A percentile compares a stretch with the other conserved stretches of the same genome.
These are phyloP conservation scores for Apodemus sylvaticus DNA, from an alignment of 2,113 vertebrate species.

Conservation along the genomic window DNA sequence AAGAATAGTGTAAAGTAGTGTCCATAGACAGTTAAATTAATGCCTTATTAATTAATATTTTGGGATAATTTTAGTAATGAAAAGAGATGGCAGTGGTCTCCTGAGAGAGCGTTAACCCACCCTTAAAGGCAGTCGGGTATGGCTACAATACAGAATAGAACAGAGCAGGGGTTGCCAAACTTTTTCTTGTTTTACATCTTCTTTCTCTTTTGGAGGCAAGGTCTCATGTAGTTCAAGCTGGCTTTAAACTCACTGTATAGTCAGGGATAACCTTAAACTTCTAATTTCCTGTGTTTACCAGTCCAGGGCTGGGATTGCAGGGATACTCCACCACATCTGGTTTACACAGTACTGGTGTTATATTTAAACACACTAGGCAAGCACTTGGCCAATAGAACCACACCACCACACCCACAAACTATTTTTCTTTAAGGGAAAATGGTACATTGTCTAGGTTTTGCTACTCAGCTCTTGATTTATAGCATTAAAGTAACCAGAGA, in stretches of 20 bases:
- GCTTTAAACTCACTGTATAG: not conserved
- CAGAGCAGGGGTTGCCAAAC: not conserved
- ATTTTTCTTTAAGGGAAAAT: not conserved
- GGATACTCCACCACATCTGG: no score
- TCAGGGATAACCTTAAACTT: not conserved
- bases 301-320: not conserved
- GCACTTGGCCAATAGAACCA: not conserved
- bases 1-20: not conserved
- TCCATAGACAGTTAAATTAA: conserved; percentile 22
- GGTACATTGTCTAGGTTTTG: conserved; percentile 3
- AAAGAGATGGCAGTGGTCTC: not conserved
- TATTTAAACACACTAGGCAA: not conserved
- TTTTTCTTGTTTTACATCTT: not conserved
- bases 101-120: not conserved
- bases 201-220: not conserved
- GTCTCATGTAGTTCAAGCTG: not conserved
- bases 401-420: not conserved
- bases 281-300: not conserved
- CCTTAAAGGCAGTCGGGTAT: not conserved
- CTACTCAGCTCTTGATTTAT: not conserved
- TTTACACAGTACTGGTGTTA: not conserved
- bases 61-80: conserved; percentile 37
- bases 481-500: not conserved
- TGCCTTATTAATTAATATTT: not conserved
- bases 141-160: not conserved